A percentile compares a stretch with the other conserved stretches of the same genome.
Conservation (phyloP, 1,140 invertebrate genomes). For the Drosophila tani region DNA sequence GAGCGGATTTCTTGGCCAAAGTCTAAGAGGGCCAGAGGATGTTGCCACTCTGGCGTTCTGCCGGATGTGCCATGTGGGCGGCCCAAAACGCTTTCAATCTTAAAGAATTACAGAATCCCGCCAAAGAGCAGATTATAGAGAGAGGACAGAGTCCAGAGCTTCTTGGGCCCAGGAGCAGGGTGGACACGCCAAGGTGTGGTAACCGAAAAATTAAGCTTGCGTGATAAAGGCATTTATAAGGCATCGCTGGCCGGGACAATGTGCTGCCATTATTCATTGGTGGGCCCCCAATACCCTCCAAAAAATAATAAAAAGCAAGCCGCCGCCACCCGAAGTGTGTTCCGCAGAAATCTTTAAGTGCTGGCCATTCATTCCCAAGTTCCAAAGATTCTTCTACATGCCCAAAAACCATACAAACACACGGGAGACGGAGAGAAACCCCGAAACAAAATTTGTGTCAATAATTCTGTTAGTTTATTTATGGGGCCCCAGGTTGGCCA, state of each 20-base stretch:
- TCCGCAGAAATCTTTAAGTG: slow-evolving; percentile 59
- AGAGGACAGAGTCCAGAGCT: slow-evolving; percentile 6
- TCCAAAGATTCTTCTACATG: slow-evolving; percentile 62
- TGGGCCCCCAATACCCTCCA: slow-evolving; percentile 22
- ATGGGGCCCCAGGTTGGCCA: slow-evolving; percentile 55
- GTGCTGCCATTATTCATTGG: slow-evolving; percentile 67
- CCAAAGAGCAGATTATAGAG: background rate
- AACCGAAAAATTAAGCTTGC: slow-evolving; percentile 57
- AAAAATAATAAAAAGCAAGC: slow-evolving; percentile 17
- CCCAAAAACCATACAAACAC: slow-evolving; percentile 28
- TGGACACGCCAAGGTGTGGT: slow-evolving; percentile 57
- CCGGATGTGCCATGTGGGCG: slow-evolving; percentile 56
- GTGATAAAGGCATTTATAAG: slow-evolving; percentile 43
- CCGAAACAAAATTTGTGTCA: slow-evolving; percentile 54
- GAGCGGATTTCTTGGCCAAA: slow-evolving; percentile 69
- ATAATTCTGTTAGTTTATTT: slow-evolving; percentile 74
- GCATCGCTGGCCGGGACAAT: slow-evolving; percentile 54
- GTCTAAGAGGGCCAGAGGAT: slow-evolving; percentile 60
- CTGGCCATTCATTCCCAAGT: slow-evolving; percentile 61
- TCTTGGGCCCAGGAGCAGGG: slow-evolving; percentile 1
- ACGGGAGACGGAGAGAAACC: slow-evolving; percentile 24
- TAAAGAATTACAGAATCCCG: background rate
- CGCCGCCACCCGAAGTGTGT: slow-evolving; percentile 35
- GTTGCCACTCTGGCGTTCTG: slow-evolving; percentile 52
- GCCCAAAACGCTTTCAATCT: slow-evolving; percentile 15